These are phyloP conservation scores for Acleris holmiana DNA, from an alignment of 2,888 invertebrate species.

Conservation along the genomic window DNA sequence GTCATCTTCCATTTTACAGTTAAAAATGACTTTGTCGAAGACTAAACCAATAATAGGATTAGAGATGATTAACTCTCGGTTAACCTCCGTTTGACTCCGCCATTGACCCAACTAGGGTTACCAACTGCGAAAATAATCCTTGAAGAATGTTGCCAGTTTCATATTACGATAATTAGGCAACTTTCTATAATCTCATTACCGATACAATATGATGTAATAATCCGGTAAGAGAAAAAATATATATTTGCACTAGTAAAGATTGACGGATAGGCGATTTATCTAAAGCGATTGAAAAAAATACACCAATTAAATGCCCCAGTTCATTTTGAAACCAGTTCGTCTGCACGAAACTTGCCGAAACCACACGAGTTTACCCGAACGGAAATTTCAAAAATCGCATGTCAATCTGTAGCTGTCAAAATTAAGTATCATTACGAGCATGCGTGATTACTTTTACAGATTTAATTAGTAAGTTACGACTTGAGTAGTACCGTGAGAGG, in stretches of 20 bases:
- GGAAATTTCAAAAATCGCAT: conserved; percentile 49
- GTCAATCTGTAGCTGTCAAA: conserved; percentile 47
- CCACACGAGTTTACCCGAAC: conserved; percentile 20
- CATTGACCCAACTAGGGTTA: conserved; percentile 43
- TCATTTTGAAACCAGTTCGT: conserved; percentile 50
- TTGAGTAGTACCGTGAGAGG: conserved; percentile 45
- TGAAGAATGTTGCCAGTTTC: not conserved
- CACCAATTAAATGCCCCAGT: conserved; percentile 60
- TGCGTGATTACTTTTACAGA: conserved; percentile 53
- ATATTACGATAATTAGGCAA: conserved; percentile 26
- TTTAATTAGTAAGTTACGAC: conserved; percentile 49
- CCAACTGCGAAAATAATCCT: not conserved
- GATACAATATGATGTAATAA: conserved; percentile 37
- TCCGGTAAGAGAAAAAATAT: conserved; percentile 47
- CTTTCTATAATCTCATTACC: conserved; percentile 35
- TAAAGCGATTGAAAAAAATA: conserved; percentile 52
- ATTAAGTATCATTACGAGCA: conserved; percentile 40
- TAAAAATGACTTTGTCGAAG: conserved; percentile 58
- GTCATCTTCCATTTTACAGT: conserved; percentile 49
- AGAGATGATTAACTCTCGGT: conserved; percentile 61
- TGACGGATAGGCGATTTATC: conserved; percentile 59
- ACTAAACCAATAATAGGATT: conserved; percentile 59
- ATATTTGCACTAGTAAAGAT: conserved; percentile 50
- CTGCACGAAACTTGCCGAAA: conserved; percentile 11
- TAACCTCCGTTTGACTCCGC: conserved; percentile 61